These are phyloP conservation scores for Amazona vittata DNA, from an alignment of 2,113 vertebrate species.

Conservation along the genomic window DNA sequence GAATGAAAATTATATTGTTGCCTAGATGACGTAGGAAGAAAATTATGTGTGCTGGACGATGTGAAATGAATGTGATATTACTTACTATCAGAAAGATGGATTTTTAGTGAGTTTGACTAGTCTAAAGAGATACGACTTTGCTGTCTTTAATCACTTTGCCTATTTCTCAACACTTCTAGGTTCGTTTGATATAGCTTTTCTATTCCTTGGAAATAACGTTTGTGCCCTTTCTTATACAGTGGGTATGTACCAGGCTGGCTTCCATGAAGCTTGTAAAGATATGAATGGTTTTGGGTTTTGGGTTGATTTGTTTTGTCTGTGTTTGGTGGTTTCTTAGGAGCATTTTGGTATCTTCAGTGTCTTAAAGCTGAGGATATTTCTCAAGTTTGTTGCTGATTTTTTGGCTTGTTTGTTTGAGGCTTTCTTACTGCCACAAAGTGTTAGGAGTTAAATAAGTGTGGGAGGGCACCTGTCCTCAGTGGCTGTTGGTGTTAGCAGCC, in stretches of 20 bases:
- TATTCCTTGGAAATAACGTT: not conserved
- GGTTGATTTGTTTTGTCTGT: not conserved
- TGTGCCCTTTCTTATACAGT: not conserved
- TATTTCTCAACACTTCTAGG: not conserved
- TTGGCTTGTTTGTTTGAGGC: not conserved
- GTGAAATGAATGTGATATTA: not conserved
- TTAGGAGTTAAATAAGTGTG: not conserved
- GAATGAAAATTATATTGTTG: not conserved
- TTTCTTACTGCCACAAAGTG: not conserved
- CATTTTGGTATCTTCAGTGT: not conserved
- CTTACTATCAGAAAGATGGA: not conserved
- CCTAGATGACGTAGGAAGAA: not conserved
- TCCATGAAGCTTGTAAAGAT: not conserved
- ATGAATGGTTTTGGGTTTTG: rapidly evolving
- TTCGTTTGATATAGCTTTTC: not conserved
- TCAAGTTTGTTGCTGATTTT: not conserved
- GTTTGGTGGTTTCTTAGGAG: not conserved
- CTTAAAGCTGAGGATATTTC: not conserved
- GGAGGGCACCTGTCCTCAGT: not conserved
- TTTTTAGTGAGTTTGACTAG: not conserved
- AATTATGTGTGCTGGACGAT: not conserved
- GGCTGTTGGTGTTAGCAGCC: not conserved
- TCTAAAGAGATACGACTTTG: not conserved
- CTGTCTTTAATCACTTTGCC: not conserved
- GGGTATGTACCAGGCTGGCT: not conserved